A percentile compares a stretch with the other conserved stretches of the same genome.
These are phyloP conservation scores for Ophraella communa DNA, from an alignment of 2,888 invertebrate genomes.

Conservation along the genomic window DNA sequence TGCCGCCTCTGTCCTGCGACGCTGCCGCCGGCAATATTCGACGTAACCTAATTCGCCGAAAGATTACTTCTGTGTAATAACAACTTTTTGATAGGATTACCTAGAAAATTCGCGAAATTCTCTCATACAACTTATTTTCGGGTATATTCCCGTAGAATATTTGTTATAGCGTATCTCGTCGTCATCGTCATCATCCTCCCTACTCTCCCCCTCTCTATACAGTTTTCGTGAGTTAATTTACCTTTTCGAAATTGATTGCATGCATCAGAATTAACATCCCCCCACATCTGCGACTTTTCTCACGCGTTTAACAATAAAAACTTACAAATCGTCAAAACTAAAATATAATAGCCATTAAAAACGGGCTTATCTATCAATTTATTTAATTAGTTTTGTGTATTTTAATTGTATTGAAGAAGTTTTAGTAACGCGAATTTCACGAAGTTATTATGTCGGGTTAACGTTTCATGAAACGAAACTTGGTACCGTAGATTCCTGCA, in stretches of 20 bases:
- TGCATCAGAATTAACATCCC: slow-evolving; percentile 13
- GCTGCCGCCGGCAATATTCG: slow-evolving; percentile 49
- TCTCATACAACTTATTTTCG: slow-evolving; percentile 46
- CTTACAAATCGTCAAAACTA: not conserved
- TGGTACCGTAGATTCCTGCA: too few species aligned
- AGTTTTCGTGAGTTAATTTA: slow-evolving; percentile 17
- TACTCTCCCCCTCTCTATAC: too few species aligned
- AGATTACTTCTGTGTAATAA: slow-evolving; percentile 60
- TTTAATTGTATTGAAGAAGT: too few species aligned
- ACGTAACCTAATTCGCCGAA: slow-evolving; percentile 55
- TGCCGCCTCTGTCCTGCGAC: slow-evolving; percentile 7
- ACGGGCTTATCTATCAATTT: too few species aligned
- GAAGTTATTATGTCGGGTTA: too few species aligned
- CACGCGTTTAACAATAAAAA: not conserved
- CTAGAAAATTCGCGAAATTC: slow-evolving; percentile 36
- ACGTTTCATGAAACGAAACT: too few species aligned
- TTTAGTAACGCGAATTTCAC: too few species aligned
- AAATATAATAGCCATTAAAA: not conserved
- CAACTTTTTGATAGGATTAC: slow-evolving; percentile 60
- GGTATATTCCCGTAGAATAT: too few species aligned
- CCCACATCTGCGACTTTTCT: slow-evolving; percentile 4
- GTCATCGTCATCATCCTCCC: too few species aligned
- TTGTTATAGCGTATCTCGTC: too few species aligned
- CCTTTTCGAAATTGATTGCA: slow-evolving; percentile 29
- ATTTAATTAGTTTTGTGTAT: too few species aligned